Evolutionary conservation across 2,797 vertebrate species (phyloP), one percentile per base, ranked within the genome.

Genomic region (Oceanodroma leucorhoa): DNA sequence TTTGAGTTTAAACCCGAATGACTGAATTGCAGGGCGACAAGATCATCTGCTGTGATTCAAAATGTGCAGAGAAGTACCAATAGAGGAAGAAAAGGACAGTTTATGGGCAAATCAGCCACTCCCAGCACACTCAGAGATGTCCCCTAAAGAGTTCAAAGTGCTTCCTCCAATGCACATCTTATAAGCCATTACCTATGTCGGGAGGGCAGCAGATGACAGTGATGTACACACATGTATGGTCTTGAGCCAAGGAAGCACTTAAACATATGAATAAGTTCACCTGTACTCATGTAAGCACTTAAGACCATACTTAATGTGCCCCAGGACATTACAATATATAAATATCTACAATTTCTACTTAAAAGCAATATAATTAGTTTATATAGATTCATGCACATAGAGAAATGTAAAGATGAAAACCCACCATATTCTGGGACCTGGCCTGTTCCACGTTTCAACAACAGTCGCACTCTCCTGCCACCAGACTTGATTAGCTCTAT

Each of bases 401-500:
- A 38, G 61, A 83, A 93, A 95, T 12, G 4, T 64, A 90, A 97
- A 96, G 32, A 58, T 85, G 91, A 94, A 97, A 95, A 99, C 99
- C 97, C 97, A 99, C 99, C 99, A 94, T 99, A 99, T 97, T 99
- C 99, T 11, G 99, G 99, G 97, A 99, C 99, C 97, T 99, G 99
- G 69, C 99, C 99, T 1, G 99, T 99, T 51, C 99, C 99, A 29
- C 99, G 98, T 97, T 99, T 99, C 66, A 99, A 98, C 84, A 99
- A 97, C 46, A 99, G 98, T 57, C 99, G 98, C 38, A 99, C 99
- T 81, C 99, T 98, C 55, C 99, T 97, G 88, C 99, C 99, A 50
- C 99, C 99, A 1, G 99, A 99, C 96, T 99, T 99, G 98, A 99
- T 99, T 95, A 99, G 98, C 97, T 99, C 99, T 96, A 99, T 99